Conservation (phyloP, 2,113 vertebrate species). For the Tetrao urogallus region DNA sequence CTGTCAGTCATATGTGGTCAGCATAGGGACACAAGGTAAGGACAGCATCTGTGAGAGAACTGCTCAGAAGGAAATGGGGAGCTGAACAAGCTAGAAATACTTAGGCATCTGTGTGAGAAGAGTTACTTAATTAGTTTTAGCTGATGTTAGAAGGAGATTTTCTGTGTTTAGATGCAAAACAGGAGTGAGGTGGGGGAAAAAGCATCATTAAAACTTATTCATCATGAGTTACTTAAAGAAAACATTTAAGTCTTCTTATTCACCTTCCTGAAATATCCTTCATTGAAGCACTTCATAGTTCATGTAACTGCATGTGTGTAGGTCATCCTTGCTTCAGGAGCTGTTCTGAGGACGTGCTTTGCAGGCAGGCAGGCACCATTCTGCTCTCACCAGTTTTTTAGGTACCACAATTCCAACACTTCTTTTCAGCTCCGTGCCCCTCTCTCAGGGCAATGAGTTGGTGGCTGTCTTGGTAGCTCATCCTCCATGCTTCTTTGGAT, state of each 20-base stretch:
- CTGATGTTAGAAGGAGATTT: not conserved
- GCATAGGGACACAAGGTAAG: not conserved
- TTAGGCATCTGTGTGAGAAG: not conserved
- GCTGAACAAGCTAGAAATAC: not conserved
- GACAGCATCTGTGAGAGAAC: not conserved
- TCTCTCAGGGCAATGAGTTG: not conserved
- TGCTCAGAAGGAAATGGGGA: not conserved
- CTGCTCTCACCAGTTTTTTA: not conserved
- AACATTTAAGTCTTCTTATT: not conserved
- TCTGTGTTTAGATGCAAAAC: not conserved
- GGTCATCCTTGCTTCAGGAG: not conserved
- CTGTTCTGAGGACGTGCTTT: not conserved
- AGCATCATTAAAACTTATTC: not conserved
- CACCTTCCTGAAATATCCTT: not conserved
- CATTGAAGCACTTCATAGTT: accelerated
- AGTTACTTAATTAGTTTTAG: not conserved
- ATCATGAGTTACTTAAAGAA: not conserved
- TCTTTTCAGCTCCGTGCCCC: not conserved
- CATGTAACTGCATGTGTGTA: accelerated
- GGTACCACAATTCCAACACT: not conserved
- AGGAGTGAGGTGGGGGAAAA: not conserved
- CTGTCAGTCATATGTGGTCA: not conserved
- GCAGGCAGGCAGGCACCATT: not conserved
- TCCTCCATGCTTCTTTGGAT: not conserved
- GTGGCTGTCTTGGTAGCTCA: not conserved